Base-by-base conservation (phyloP, 1,140 invertebrate genomes). In the Anadara kagoshimensis region DNA sequence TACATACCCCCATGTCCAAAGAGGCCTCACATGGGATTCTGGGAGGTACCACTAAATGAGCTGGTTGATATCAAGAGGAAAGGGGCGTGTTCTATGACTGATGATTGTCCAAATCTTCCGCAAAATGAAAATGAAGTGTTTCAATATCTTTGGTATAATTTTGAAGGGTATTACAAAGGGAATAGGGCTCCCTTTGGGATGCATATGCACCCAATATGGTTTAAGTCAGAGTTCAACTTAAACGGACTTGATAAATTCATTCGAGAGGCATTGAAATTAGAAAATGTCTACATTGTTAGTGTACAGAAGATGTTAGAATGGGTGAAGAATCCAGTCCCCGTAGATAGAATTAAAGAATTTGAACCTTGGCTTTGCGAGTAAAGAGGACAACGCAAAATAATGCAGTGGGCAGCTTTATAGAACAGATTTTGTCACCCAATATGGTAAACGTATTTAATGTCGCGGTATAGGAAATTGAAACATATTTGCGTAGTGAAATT, bases 21-120 rank as follows among this genome's bases (percentile, higher is more conserved):
- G 41, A 44, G 61, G 1, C 45, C 45, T 5, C 76, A 77, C 45
- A 43, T 69, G 1, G 73, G 76, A 12, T 64, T 84, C 2, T 84
- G 83, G 83, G 83, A 84, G 62, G 79, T 84, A 29, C 83, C 81
- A 2, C 49, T 80, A 1, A 70, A 78, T 45, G 75, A 78, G 14
- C 49, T 78, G 1, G 67, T 62, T 53, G 73, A 71, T 16, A 36
- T 59, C 29, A 61, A 57, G 5, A 62, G 73, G n/a, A 43, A 36
- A 1, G 47, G 65, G 24, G 43, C 66, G 8, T 81, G 81, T 51
- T 73, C 78, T 12, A 78, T 78, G 53, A 75, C 76, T 0, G 79
- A 79, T 45, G 75, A 75, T 10, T 77, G 77, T 59, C 61, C 45
- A 7, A 54, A 20, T 20, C 63, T 64, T 29, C 75, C 73, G 0